Base-by-base conservation (phyloP, 2,888 invertebrate species). In the Plebejus anna region DNA sequence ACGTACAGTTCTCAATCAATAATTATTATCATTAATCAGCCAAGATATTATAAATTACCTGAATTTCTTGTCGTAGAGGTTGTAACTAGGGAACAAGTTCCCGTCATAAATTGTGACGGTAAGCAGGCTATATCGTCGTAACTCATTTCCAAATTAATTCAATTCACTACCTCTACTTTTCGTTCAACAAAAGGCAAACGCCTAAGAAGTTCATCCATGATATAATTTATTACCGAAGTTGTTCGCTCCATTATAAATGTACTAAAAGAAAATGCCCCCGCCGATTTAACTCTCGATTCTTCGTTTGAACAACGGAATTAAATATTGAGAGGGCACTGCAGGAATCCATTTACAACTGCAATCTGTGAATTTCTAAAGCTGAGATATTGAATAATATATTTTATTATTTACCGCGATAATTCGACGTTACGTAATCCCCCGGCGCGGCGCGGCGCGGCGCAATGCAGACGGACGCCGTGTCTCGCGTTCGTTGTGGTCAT, bases 301-400 rank as follows among this genome's bases (percentile, higher is more conserved):
- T 87, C 89, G 86, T 89, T 89, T 88, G 88, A 90, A 89, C 88
- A 88, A 88, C 84, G 86, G 86, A 88, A 90, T 90, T 89, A 88
- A 86, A 90, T 88, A 87, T 85, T 80, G 82, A 82, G 84, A 87
- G 85, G 85, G 83, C 84, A 79, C 86, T 86, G 88, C 84, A 88
- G 87, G 85, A 87, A 85, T 88, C 84, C 82, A 84, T 86, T 88
- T 82, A 81, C 82, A 84, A 83, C 83, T 84, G 84, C 82, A 83
- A 85, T 83, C 82, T 82, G 83, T 83, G 81, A 76, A 78, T 82
- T 82, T 82, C 80, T 81, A 81, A 80, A 80, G 82, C 80, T 78
- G 80, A 84, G 83, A 86, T 88, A 88, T 88, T 89, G 85, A 86
- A 87, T 87, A 84, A 87, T 87, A 89, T 87, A 85, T 66, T 66